Evolutionary conservation across 2,888 invertebrate genomes (phyloP).

Genomic region (Tethea ocularis): DNA sequence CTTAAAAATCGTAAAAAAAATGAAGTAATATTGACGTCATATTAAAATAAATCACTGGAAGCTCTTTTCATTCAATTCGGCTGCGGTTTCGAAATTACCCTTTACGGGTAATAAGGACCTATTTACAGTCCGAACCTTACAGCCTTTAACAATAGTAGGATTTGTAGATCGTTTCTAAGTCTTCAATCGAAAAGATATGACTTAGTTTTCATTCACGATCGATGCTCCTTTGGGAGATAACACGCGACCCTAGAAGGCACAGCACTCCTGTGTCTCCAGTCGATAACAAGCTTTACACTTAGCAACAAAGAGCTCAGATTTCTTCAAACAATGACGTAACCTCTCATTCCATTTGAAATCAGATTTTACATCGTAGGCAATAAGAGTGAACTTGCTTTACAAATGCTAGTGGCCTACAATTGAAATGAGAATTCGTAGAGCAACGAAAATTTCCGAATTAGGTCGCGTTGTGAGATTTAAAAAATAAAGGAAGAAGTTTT

Average conservation of each 20-base stretch:
- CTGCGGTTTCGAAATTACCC: background rate
- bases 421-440: slow-evolving; percentile 54
- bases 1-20: no score
- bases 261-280: slow-evolving; percentile 23
- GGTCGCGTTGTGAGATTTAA: slow-evolving; percentile 52
- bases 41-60: background rate
- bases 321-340: slow-evolving; percentile 45
- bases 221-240: slow-evolving; percentile 18
- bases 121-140: background rate
- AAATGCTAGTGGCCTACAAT: slow-evolving; percentile 49
- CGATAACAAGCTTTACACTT: slow-evolving; percentile 33
- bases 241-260: slow-evolving; percentile 14
- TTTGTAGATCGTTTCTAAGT: background rate
- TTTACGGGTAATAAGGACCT: background rate
- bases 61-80: background rate
- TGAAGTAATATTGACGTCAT: background rate
- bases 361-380: slow-evolving; percentile 21
- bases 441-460: slow-evolving; percentile 57
- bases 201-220: background rate
- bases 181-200: slow-evolving; percentile 7
- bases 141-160: background rate
- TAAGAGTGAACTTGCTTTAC: slow-evolving; percentile 35
- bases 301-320: slow-evolving; percentile 34
- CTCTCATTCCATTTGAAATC: slow-evolving; percentile 27
- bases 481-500: slow-evolving; percentile 33